Base-by-base conservation (phyloP, 2,113 vertebrate genomes). In the Larimichthys crocea region DNA sequence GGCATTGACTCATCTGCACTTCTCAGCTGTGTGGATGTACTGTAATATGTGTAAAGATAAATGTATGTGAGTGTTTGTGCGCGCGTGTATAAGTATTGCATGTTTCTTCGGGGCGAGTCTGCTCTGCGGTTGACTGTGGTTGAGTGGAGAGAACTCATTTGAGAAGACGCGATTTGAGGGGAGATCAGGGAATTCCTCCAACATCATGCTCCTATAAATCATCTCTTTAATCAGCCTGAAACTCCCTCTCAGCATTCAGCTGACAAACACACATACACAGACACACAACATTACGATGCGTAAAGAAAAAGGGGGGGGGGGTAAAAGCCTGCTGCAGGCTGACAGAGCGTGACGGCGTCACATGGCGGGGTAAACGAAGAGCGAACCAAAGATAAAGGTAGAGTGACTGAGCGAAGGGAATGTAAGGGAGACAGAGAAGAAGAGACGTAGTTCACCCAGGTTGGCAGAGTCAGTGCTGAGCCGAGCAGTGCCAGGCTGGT, bases 221-320 rank as follows among this genome's bases (percentile, higher is more conserved):
- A 93, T 92, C 84, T 92, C 89, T 91, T 92, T 92, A 94, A 94
- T 92, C 90, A 92, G 90, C 90, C 91, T 88, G 88, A 92, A 92
- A 93, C 86, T 85, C 74, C 70, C 88, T 84, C 83, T 81, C 71
- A 80, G 79, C 46, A 56, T 77, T 76, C 88, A 85, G 86, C 84
- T 89, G 84, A 89, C 82, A 89, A 86, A 91, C 79, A 84, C 75
- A 84, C 67, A 79, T 53, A 82, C 55, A 87, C 79, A 87, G 31
- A 76, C 77, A 81, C 84, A 83, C 76, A 81, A 61, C 19, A 12
- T 83, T 75, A 85, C 55, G 67, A 86, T 88, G 77, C 86, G 79
- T 67, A 76, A 72, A 50, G 49, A 40, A 42, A 26, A 17, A 3
- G 24, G 24, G 24, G 24, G 24, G 24, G 24, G 24, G 24, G 24